Base-by-base conservation (phyloP, 2,888 invertebrate species). In the Mythimna impura region DNA sequence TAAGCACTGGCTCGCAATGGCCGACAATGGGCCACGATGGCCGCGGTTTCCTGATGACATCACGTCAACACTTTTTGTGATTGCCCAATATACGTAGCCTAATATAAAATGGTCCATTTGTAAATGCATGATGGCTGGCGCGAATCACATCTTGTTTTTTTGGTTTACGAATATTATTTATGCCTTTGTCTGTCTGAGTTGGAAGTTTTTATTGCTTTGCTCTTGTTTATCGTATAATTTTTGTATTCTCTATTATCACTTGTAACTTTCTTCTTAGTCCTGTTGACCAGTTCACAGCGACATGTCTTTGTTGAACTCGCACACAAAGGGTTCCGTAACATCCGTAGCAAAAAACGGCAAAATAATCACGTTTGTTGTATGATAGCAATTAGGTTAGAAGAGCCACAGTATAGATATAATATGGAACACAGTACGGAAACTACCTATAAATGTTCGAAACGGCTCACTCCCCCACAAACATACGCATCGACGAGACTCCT, bases 11-110 rank as follows among this genome's bases (percentile, higher is more conserved):
- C 14, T n/a, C 69, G 81, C 71, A 17, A n/a, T 71, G 65, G 71
- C 14, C 72, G 36, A n/a, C 72, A 71, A 71, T 70, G 71, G 71
- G 17, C 64, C 30, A 63, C 52, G 43, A 72, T 70, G 71, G 54
- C 20, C 68, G 75, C 68, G 22, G 71, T 52, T 71, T 78, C 82
- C 66, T 65, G 66, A 83, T 86, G 86, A 86, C 84, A 86, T 86
- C 86, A 86, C 60, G 52, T 73, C 62, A 67, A 61, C 72, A 78
- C 14, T 80, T 80, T 81, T 80, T 80, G 70, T 79, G 78, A 81
- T 85, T 80, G 77, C 69, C 78, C 76, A 78, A 68, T 67, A 40
- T 43, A 47, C 47, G 47, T 20, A 65, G 20, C 22, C 17, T 50
- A 82, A 81, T 80, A 76, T 74, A 71, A 71, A 76, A 76, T 69